Conservation (phyloP, 2,888 invertebrate species). For the Thera obeliscata region DNA sequence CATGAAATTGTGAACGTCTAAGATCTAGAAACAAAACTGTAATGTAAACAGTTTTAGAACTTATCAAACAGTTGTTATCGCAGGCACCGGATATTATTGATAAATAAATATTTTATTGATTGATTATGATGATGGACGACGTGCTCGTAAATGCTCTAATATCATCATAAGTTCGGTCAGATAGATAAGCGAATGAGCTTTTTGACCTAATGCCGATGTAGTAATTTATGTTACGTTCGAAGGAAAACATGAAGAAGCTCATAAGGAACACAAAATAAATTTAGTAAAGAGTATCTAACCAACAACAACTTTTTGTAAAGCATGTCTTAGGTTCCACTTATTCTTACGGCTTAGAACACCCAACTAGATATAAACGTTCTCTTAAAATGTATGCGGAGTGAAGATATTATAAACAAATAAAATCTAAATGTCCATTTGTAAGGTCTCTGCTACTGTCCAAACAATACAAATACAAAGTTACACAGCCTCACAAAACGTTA, state of each 20-base stretch:
- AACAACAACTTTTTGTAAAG: background rate
- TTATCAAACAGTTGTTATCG: background rate
- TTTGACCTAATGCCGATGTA: background rate
- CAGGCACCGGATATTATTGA: background rate
- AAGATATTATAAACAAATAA: constrained; percentile 37
- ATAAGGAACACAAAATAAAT: background rate
- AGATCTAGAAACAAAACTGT: background rate
- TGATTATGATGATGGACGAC: constrained; percentile 5
- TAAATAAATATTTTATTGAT: constrained; percentile 8
- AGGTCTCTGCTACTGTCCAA: constrained; percentile 70
- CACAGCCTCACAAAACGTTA: constrained; percentile 66
- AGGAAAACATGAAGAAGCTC: background rate
- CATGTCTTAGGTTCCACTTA: background rate
- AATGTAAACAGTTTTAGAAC: background rate
- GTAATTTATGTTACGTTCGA: background rate
- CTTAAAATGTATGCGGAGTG: constrained; percentile 22
- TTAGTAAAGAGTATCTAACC: background rate
- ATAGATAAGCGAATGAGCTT: background rate
- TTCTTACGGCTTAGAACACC: background rate
- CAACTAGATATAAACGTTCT: background rate
- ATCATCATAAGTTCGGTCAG: background rate
- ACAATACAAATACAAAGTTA: constrained; percentile 65
- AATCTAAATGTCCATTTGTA: constrained; percentile 52
- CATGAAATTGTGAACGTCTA: background rate
- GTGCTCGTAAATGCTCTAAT: background rate